Evolutionary conservation across 1,140 invertebrate genomes (phyloP).

Genomic region (Lerema accius): DNA sequence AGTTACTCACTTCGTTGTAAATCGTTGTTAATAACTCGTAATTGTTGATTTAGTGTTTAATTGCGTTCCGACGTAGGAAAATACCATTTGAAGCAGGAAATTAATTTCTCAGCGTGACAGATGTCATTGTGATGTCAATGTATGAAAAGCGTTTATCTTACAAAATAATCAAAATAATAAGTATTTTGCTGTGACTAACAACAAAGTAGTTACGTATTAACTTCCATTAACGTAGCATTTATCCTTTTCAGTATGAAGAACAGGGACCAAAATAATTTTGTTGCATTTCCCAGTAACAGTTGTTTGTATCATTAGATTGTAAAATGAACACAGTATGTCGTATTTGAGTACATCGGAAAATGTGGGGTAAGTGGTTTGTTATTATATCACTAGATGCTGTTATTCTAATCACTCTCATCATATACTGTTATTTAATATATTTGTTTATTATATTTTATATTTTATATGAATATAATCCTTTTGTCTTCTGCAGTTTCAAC

Average conservation of each 20-base stretch:
- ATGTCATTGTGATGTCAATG: constrained; percentile 72
- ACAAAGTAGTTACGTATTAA: constrained; percentile 32
- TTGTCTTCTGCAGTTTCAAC: constrained; percentile 68
- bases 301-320: constrained; percentile 68
- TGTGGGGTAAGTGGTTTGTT: constrained; percentile 69
- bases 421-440: background rate
- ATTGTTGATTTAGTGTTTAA: constrained; percentile 15
- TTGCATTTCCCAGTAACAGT: constrained; percentile 59
- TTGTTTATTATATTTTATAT: background rate
- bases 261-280: constrained; percentile 69
- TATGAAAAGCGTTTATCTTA: constrained; percentile 51
- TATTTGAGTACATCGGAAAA: constrained; percentile 82
- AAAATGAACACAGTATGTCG: constrained; percentile 81
- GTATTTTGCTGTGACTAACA: constrained; percentile 50
- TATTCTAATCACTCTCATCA: background rate
- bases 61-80: constrained; percentile 5
- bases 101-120: constrained; percentile 58
- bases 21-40: constrained; percentile 13
- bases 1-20: constrained; percentile 16
- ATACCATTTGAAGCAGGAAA: constrained; percentile 27
- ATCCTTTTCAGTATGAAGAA: constrained; percentile 69
- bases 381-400: constrained; percentile 9
- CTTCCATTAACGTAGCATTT: constrained; percentile 30
- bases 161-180: constrained; percentile 61
- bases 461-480: background rate